A percentile compares a stretch with the other conserved stretches of the same genome.
These are phyloP conservation scores for Sinopyrophorus schimmeli DNA, from an alignment of 2,888 invertebrate genomes.

Conservation along the genomic window DNA sequence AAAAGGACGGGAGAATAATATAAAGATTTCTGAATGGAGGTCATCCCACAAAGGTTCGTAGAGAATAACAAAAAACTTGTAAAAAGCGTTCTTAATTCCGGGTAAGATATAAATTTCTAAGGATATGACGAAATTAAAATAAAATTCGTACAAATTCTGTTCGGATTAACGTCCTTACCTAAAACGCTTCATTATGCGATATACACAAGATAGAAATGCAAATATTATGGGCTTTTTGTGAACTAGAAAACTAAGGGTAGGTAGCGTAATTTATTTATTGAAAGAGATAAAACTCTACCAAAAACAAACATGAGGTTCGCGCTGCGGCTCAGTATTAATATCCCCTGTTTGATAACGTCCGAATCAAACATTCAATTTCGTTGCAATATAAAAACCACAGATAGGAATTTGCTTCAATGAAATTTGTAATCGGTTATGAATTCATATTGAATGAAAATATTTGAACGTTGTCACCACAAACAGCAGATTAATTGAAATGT, in stretches of 20 bases:
- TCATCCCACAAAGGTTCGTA: constrained; percentile 28
- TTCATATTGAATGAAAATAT: constrained; percentile 42
- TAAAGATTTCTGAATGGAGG: constrained; percentile 40
- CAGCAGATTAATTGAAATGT: constrained; percentile 38
- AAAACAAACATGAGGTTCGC: constrained; percentile 15
- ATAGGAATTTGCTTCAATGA: constrained; percentile 26
- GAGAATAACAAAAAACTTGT: constrained; percentile 25
- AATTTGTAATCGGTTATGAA: constrained; percentile 34
- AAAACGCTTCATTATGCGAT: constrained; percentile 9
- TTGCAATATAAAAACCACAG: constrained; percentile 30
- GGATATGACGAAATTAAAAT: too few species aligned
- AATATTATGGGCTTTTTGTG: background rate
- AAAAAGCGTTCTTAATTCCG: constrained; percentile 23
- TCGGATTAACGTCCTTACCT: constrained; percentile 9
- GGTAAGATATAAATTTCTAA: too few species aligned
- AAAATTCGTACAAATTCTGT: constrained; percentile 2
- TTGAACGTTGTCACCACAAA: constrained; percentile 36
- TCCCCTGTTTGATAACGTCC: constrained; percentile 27
- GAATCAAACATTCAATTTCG: constrained; percentile 30
- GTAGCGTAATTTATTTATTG: constrained; percentile 10
- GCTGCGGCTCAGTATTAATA: constrained; percentile 21
- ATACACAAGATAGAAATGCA: constrained; percentile 4
- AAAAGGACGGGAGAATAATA: constrained; percentile 39
- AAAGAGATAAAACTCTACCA: constrained; percentile 20
- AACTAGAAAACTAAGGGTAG: constrained; percentile 12